Conservation (phyloP, 2,888 invertebrate species). For the Hemistola chrysoprasaria region DNA sequence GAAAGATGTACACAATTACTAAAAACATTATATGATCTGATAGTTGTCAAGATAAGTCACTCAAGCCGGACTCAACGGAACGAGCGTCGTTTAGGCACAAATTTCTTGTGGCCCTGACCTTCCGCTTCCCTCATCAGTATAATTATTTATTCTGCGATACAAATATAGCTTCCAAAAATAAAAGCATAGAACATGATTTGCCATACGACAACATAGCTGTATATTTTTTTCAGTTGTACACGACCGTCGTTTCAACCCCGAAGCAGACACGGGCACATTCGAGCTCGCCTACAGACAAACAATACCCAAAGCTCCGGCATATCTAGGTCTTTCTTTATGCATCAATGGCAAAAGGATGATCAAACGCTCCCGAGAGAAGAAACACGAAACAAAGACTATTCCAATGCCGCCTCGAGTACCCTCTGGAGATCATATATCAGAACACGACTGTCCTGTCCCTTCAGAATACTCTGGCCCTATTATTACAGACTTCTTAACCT, state of each 20-base stretch:
- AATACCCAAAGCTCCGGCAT: conserved; percentile 90
- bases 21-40: no score
- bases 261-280: conserved; percentile 91
- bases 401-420: conserved; percentile 51
- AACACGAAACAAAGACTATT: conserved; percentile 66
- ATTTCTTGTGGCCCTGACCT: no score
- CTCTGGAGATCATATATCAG: conserved; percentile 47
- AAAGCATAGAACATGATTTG: no score
- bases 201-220: no score
- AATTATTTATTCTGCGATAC: no score
- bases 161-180: no score
- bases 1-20: neutral
- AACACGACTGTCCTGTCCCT: conserved; percentile 60
- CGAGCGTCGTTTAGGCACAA: no score
- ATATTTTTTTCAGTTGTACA: conserved; percentile 85
- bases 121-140: no score
- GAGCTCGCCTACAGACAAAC: conserved; percentile 90
- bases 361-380: conserved; percentile 68
- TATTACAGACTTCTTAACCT: conserved; percentile 86
- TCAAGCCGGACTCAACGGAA: no score
- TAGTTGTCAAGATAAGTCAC: no score
- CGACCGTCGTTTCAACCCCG: conserved; percentile 86
- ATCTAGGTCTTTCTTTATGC: conserved; percentile 87
- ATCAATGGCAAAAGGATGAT: conserved; percentile 85
- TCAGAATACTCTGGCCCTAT: conserved; percentile 84